These are phyloP conservation scores for Orchesella flavescens DNA, from an alignment of 2,888 invertebrate species.

Conservation along the genomic window DNA sequence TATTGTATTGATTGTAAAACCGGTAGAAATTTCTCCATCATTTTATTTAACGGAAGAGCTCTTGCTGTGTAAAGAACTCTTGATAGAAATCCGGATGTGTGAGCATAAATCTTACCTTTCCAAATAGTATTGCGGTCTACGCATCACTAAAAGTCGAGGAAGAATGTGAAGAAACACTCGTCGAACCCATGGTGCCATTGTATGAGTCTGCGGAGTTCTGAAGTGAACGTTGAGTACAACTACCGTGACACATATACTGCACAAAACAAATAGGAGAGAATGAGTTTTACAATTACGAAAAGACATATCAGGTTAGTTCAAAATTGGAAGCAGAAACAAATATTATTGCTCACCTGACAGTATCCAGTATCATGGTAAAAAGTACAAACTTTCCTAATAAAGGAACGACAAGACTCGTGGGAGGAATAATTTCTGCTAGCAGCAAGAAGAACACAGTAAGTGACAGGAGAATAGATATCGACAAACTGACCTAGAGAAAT, in stretches of 20 bases:
- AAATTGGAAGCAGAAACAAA: too few relatives aligned
- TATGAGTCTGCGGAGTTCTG: conserved; percentile 96
- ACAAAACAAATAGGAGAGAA: too few relatives aligned
- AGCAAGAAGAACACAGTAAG: conserved; percentile 97
- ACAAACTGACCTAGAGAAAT: conserved; percentile 85
- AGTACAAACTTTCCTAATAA: conserved; percentile 94
- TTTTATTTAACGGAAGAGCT: not conserved
- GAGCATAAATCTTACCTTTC: conserved; percentile 75
- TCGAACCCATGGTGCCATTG: conserved; percentile 97
- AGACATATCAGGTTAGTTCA: not conserved
- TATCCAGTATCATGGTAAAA: conserved; percentile 96
- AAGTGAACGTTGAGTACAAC: conserved; percentile 97
- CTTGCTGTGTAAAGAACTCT: not conserved
- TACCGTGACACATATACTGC: conserved; percentile 96
- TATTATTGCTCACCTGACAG: conserved; percentile 84
- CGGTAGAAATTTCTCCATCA: not conserved
- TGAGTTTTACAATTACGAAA: conserved; percentile 73
- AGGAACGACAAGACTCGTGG: conserved; percentile 93
- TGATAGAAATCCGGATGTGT: too few relatives aligned
- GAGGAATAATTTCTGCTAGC: conserved; percentile 90
- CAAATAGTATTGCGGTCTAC: conserved; percentile 91
- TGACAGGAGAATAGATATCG: conserved; percentile 94
- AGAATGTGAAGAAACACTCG: conserved; percentile 94
- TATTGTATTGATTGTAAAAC: too few relatives aligned
- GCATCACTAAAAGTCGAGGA: conserved; percentile 92